Percentiles rank a stretch among this genome's conserved stretches.
These are phyloP conservation scores for Pseudorasbora parva DNA, from an alignment of 2,113 vertebrate species.

Conservation along the genomic window DNA sequence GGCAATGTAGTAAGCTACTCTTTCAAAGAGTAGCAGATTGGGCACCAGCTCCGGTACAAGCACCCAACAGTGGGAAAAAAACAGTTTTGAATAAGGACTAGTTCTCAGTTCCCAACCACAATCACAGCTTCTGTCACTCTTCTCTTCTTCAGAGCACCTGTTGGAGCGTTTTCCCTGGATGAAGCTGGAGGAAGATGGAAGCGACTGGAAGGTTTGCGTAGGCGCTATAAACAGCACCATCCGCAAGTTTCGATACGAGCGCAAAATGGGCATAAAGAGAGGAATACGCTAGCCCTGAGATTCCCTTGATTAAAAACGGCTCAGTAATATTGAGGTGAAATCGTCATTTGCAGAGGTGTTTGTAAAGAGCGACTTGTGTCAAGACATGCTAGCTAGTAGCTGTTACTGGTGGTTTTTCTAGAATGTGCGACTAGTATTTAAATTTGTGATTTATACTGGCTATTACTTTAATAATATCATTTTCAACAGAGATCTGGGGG, in stretches of 20 bases:
- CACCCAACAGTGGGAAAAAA: background rate
- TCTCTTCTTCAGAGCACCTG: constrained; percentile 77
- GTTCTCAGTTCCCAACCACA: background rate
- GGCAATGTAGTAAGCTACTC: background rate
- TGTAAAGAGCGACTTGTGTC: background rate
- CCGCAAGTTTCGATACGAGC: constrained; percentile 69
- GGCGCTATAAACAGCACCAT: constrained; percentile 78
- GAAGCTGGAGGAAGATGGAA: constrained; percentile 74
- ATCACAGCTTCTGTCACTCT: background rate
- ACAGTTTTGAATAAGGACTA: background rate
- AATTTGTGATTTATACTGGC: background rate
- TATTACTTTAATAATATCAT: background rate
- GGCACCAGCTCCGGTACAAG: no score
- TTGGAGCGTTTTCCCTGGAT: constrained; percentile 72
- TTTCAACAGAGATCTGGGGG: background rate
- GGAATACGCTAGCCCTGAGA: background rate
- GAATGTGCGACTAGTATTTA: background rate
- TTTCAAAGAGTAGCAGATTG: background rate
- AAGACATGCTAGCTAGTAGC: background rate
- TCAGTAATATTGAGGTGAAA: background rate
- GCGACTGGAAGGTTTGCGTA: constrained; percentile 80
- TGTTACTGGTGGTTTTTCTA: background rate
- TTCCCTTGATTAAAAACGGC: background rate
- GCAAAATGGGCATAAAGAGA: constrained; percentile 56
- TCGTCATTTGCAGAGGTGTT: background rate